These are phyloP conservation scores for Sorex araneus DNA, from an alignment of 2,113 vertebrate genomes.

Conservation along the genomic window DNA sequence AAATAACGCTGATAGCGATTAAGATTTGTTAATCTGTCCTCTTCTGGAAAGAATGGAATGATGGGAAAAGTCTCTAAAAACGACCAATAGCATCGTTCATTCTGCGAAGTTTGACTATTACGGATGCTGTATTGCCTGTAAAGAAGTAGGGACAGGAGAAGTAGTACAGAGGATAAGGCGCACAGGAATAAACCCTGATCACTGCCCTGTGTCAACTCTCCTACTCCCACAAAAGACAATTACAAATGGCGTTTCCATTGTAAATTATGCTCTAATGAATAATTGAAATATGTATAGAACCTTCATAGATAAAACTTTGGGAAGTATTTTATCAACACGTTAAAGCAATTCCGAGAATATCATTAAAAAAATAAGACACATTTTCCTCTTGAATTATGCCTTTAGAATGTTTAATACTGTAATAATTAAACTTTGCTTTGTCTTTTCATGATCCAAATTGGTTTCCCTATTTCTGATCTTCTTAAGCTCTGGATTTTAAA, in stretches of 20 bases:
- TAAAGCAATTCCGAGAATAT: conserved; percentile 37
- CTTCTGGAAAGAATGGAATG: neutral
- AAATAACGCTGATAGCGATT: neutral
- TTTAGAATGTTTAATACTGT: conserved; percentile 25
- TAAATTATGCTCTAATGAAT: conserved; percentile 20
- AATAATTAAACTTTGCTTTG: conserved; percentile 44
- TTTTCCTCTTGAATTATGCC: conserved; percentile 3
- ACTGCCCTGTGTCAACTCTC: no score
- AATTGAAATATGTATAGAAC: conserved; percentile 54
- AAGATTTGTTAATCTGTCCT: neutral
- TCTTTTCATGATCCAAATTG: neutral
- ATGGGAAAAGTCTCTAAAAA: neutral
- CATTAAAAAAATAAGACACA: neutral
- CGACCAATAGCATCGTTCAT: neutral
- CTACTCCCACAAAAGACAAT: no score
- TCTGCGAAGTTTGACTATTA: neutral
- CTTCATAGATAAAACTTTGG: conserved; percentile 50
- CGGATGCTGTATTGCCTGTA: neutral
- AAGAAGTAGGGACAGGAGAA: neutral
- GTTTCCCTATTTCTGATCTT: conserved; percentile 40
- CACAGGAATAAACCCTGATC: no score
- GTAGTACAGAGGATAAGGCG: no score
- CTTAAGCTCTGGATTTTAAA: conserved; percentile 59
- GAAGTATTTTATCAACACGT: conserved; percentile 55
- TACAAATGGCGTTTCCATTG: conserved; percentile 5